A percentile compares a stretch with the other conserved stretches of the same genome.
phyloP scores from a whole-genome alignment of 2,797 vertebrate species.

The Ctenopoma kingsleyae region DNA sequence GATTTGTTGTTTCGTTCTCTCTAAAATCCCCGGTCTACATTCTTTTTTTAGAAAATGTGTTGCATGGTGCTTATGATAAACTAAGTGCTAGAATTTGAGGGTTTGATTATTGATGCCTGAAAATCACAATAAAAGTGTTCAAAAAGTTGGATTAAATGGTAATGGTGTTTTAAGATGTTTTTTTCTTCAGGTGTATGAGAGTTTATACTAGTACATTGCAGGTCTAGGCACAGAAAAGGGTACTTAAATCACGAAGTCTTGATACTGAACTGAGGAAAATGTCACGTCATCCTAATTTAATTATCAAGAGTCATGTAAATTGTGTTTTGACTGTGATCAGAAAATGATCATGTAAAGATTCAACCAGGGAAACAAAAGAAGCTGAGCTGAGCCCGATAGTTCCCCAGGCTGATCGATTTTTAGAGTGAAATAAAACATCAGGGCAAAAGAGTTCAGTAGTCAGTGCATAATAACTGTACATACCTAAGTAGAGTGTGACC shows the following conservation, averaged over 20 bases:
- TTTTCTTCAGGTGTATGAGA: background rate
- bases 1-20: constrained; percentile 44
- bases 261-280: background rate
- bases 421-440: background rate
- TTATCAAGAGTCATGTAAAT: background rate
- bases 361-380: background rate
- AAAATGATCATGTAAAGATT: background rate
- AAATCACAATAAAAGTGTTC: constrained; percentile 54
- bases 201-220: too few species aligned
- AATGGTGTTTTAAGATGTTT: background rate
- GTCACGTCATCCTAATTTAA: background rate
- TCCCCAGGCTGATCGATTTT: background rate
- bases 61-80: constrained; percentile 40
- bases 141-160: constrained; percentile 22
- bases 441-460: background rate
- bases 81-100: constrained; percentile 38
- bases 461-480: background rate
- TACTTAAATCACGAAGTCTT: background rate
- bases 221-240: too few species aligned
- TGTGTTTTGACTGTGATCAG: background rate
- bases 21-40: constrained; percentile 19
- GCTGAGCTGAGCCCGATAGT: background rate
- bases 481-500: constrained; percentile 25
- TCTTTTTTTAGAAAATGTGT: constrained; percentile 32
- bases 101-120: constrained; percentile 33